A percentile compares a stretch with the other conserved stretches of the same genome.
Evolutionary conservation across 2,888 invertebrate species (phyloP).

Genomic region (Didymodactylos carnosus): DNA sequence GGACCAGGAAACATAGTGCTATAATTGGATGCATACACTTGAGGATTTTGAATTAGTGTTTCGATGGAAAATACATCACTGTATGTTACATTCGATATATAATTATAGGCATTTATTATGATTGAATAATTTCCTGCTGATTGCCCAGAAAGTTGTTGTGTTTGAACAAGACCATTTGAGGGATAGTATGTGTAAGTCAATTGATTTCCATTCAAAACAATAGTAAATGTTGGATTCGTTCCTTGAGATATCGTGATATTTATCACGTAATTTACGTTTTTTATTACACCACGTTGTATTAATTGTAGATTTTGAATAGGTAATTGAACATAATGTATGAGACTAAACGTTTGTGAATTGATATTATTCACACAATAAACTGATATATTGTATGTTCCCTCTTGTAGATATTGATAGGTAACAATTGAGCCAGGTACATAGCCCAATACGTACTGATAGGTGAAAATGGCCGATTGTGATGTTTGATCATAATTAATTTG

Average conservation of each 20-base stretch:
- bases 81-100: not conserved
- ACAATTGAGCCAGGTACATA: not conserved
- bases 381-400: not conserved
- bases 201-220: not conserved
- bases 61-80: not conserved
- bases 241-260: not conserved
- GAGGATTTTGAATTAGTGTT: not conserved
- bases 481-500: not conserved
- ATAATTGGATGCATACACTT: not conserved
- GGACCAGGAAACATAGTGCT: not conserved
- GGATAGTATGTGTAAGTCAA: not conserved
- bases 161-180: not conserved
- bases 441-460: not conserved
- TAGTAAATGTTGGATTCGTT: not conserved
- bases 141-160: not conserved
- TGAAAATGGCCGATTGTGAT: not conserved
- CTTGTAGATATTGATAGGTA: not conserved
- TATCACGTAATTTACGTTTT: not conserved
- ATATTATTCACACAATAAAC: not conserved
- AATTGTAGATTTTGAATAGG: not conserved
- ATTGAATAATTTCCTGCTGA: not conserved
- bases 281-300: not conserved
- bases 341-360: not conserved
- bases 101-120: not conserved
- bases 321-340: not conserved